Evolutionary conservation across 1,140 invertebrate species (phyloP), one percentile per base, ranked within the genome.

Genomic region (Wiebesia pumilae): DNA sequence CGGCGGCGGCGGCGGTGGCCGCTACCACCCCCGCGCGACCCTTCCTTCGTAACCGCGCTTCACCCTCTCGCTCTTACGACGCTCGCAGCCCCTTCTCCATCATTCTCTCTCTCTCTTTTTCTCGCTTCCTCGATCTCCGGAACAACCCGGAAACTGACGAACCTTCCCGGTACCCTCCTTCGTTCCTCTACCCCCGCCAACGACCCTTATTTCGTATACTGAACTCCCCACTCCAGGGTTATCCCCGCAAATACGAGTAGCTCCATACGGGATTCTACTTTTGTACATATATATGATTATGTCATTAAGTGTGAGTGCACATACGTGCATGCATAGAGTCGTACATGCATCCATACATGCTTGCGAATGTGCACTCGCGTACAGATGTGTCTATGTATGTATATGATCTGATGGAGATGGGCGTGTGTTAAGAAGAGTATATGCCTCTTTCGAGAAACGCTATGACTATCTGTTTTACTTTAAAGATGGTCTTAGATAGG

Each of bases 71-170:
- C 67, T 71, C 54, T 81, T 38, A 69, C 62, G 77, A 38, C n/a
- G 47, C 77, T 33, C 58, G 54, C 83, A 51, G 27, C 73, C 21
- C 58, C 30, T 33, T 75, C 33, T n/a, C 38, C 27, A n/a, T n/a
- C n/a, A n/a, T n/a, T n/a, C n/a, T n/a, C n/a, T n/a, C n/a, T n/a
- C n/a, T 2, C 21, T 62, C 24, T 62, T 24, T 43, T 54, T 47
- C 87, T 84, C 85, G 88, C 88, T 87, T 90, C 89, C 90, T 90
- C 90, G 90, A 88, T 90, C 87, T 89, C 88, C 92, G 92, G 89
- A 93, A 92, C 90, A 91, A 90, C 90, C 91, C 92, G 92, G 91
- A 93, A 93, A 93, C 92, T 91, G 89, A 92, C 92, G 92, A 93
- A 91, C 88, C 87, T 87, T 89, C 88, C 87, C 88, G 87, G 88